Evolutionary conservation across 92 coral and sea anemone genomes (phyloP).

Genomic region (Anthopleura xanthogrammica): DNA sequence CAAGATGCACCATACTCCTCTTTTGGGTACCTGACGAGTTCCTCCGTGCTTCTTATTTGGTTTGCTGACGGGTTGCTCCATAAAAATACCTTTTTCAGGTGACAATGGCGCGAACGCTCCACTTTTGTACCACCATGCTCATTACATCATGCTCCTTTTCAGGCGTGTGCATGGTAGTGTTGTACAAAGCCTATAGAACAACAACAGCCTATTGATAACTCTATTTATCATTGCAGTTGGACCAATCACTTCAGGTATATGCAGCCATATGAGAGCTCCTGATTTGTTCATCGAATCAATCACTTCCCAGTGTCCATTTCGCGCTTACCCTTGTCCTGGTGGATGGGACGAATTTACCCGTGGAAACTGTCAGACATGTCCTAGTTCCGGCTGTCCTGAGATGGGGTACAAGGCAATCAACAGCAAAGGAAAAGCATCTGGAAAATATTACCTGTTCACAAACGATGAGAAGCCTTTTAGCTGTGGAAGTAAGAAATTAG

Average conservation of each 20-base stretch:
- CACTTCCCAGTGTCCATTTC: conserved; percentile 2
- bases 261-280: conserved; percentile 15
- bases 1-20: no score
- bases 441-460: conserved; percentile 24
- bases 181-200: not conserved
- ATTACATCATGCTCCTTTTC: no score
- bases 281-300: conserved; percentile 16
- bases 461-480: conserved; percentile 13
- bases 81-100: no score
- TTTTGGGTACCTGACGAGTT: no score
- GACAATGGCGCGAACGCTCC: no score
- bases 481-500: conserved; percentile 14
- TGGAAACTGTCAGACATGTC: conserved; percentile 16
- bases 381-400: conserved; percentile 16
- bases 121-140: no score
- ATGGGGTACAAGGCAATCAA: conserved; percentile 28
- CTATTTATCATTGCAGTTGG: not conserved
- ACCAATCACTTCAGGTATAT: not conserved
- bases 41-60: no score
- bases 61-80: no score
- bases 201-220: not conserved
- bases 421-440: conserved; percentile 2
- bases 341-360: conserved; percentile 21
- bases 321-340: conserved; percentile 18
- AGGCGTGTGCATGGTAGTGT: no score